Evolutionary conservation across 2,113 vertebrate genomes (phyloP), one percentile per base, ranked within the genome.

Genomic region (Cinclus cinclus): DNA sequence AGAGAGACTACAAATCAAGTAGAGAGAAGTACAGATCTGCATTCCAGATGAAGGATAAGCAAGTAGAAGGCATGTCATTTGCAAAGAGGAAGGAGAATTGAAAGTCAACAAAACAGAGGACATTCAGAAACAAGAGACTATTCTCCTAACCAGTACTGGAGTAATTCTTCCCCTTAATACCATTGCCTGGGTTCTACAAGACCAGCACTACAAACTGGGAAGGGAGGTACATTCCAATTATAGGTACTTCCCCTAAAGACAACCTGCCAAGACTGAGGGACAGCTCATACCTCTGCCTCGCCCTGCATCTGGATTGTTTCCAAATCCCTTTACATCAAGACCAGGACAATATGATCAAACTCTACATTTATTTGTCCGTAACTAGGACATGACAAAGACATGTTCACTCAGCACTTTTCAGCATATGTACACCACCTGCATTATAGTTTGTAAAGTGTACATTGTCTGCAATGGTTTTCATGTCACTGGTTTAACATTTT

Each of bases 21-120:
- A 79, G 24, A 62, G 63, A 70, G 88, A 95, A 93, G 75, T 62
- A 79, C 37, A 87, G 88, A 87, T 92, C 90, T 94, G 89, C 83
- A 86, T 92, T 94, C 90, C 88, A 94, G 92, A 93, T 83, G 83
- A 96, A 94, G 86, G 92, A 70, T 90, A 88, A 90, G 90, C 59
- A 28, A 87, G n/a, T 30, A 69, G 62, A 74, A 77, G 14, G 63
- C 71, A 86, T 52, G 71, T 30, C 71, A 95, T 75, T 92, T 50
- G 59, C 71, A 80, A 71, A 90, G 64, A 82, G 69, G 79, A 73
- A 90, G 71, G n/a, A 80, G 50, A 88, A 82, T 1, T 11, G 7
- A 64, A 78, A 93, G 73, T 64, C 90, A 90, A 83, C 39, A 53
- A 80, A 94, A 85, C 15, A 87, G 39, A 83, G 24, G 58, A 85